Base-by-base conservation (phyloP, 1,140 invertebrate genomes). In the Laupala kohalensis region DNA sequence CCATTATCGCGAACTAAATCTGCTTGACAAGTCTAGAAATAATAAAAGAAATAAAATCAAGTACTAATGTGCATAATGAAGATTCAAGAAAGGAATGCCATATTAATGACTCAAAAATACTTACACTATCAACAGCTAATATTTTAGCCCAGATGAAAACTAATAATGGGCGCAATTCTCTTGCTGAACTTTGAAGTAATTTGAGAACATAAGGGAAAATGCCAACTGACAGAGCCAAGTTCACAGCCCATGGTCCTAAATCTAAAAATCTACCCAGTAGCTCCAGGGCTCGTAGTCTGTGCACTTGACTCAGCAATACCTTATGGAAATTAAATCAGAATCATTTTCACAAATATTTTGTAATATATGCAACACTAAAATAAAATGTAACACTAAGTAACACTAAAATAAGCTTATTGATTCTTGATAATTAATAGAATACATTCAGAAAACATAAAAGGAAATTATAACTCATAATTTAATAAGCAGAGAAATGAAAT, bases 91-190 rank as follows among this genome's bases (percentile, higher is more conserved):
- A 13, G 37, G 19, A 9, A 53, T 53, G 19, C 37, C 19, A 13
- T 13, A 1, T 53, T 53, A n/a, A n/a, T n/a, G n/a, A n/a, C n/a
- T 53, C 37, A 53, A 53, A 19, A 53, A 53, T n/a, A 86, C 87
- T 86, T 81, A 95, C 94, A 81, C 89, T 90, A 81, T 99, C 97
- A 13, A 99, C 95, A 71, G 96, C 95, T 67, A 99, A 83, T 75
- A 99, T 98, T 85, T 99, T 99, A 6, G 97, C 96, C 97, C 97
- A 99, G 75, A 99, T 98, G 78, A 97, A 98, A 28, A 99, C 95
- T 68, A 99, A 85, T 53, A 97, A 84, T 12, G 95, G 93, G 30
- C 96, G 84, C 70, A 99, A 83, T 81, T 99, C 97, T 75, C 88
- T 87, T 2, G 95, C 94, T 74, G 91, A 94, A 75, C 94, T 95